A percentile compares a stretch with the other conserved stretches of the same genome.
Evolutionary conservation across 53 echinoderm and acorn worm species (phyloP).

Genomic region (Antedon mediterranea): DNA sequence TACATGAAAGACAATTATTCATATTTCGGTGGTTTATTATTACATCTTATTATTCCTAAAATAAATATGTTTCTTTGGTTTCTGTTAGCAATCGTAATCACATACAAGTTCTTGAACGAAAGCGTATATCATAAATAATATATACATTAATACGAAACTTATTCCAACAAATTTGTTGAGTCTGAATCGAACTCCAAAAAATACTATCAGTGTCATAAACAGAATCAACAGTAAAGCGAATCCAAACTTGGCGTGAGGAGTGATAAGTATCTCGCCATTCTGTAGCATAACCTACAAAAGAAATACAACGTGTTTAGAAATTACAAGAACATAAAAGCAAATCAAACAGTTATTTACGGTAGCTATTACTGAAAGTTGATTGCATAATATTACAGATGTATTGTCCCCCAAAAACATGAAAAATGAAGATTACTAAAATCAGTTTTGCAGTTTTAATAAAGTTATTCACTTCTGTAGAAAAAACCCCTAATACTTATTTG

Average conservation of each 20-base stretch:
- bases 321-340: background rate
- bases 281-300: slow-evolving; percentile 9
- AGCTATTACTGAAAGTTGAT: too few species aligned
- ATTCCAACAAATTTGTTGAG: slow-evolving; percentile 68
- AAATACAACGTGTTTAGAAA: background rate
- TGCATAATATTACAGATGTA: too few species aligned
- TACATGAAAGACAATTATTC: background rate
- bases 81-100: slow-evolving; percentile 53
- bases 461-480: too few species aligned
- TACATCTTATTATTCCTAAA: too few species aligned
- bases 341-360: too few species aligned
- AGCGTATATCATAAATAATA: slow-evolving; percentile 62
- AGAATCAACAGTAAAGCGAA: slow-evolving; percentile 80
- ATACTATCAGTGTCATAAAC: slow-evolving; percentile 40
- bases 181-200: slow-evolving; percentile 63
- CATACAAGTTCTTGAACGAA: slow-evolving; percentile 74
- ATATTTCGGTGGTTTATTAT: background rate
- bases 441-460: too few species aligned
- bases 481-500: too few species aligned
- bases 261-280: slow-evolving; percentile 23
- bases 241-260: slow-evolving; percentile 90
- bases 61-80: background rate
- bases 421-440: too few species aligned
- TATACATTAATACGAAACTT: slow-evolving; percentile 61
- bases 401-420: too few species aligned